These are phyloP conservation scores for Steinernema feltiae DNA, from an alignment of 1,140 invertebrate species.

Conservation along the genomic window DNA sequence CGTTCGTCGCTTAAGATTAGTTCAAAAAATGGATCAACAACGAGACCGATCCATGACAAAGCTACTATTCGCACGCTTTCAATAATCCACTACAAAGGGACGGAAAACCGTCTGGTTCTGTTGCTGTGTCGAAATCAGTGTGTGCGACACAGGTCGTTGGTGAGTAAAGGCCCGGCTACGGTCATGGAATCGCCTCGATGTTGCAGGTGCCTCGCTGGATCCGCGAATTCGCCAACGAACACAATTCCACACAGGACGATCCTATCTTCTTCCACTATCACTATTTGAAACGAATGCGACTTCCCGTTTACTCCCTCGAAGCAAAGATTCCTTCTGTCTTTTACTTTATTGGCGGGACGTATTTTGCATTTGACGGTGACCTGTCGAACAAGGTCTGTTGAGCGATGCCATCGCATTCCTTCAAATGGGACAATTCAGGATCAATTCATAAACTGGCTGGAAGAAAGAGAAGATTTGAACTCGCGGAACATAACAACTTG, in stretches of 20 bases:
- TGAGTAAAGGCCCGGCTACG: background rate
- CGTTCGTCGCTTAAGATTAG: background rate
- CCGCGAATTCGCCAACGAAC: conserved; percentile 20
- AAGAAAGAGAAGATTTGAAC: background rate
- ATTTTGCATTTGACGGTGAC: conserved; percentile 12
- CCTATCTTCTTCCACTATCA: conserved; percentile 26
- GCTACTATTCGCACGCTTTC: conserved; percentile 14
- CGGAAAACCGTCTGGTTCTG: conserved; percentile 8
- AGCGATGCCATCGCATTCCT: conserved; percentile 10
- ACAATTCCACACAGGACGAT: conserved; percentile 15
- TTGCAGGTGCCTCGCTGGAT: conserved; percentile 32
- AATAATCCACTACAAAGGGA: conserved; percentile 17
- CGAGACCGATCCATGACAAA: conserved; percentile 13
- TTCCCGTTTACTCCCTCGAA: background rate
- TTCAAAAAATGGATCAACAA: background rate
- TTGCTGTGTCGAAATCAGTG: conserved; percentile 19
- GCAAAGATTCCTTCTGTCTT: conserved; percentile 9
- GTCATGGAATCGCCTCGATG: background rate
- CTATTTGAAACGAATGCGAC: background rate
- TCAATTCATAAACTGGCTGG: conserved; percentile 7
- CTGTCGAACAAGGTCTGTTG: conserved; percentile 22
- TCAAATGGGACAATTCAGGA: conserved; percentile 4
- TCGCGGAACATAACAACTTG: background rate
- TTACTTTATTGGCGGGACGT: conserved; percentile 24
- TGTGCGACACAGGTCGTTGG: conserved; percentile 1